Conservation (phyloP, 2,888 invertebrate genomes). For the Malacosoma neustria region DNA sequence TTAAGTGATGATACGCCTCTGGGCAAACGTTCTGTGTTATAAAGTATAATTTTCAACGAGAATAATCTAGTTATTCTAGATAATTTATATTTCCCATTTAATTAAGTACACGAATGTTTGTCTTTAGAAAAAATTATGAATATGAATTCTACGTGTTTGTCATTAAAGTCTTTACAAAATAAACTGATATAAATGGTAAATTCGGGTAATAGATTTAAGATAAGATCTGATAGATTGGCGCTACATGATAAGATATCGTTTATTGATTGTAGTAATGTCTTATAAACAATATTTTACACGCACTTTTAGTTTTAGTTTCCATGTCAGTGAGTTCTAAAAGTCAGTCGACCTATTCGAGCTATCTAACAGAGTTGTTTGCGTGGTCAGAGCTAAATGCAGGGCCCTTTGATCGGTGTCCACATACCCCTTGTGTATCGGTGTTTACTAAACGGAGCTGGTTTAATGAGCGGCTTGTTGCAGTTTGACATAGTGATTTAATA, state of each 20-base stretch:
- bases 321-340: too few species aligned
- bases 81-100: slow-evolving; percentile 37
- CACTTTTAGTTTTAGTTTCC: too few species aligned
- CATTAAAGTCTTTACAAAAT: too few species aligned
- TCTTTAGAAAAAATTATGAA: slow-evolving; percentile 4
- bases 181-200: too few species aligned
- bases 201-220: too few species aligned
- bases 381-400: background rate
- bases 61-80: slow-evolving; percentile 30
- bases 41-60: slow-evolving; percentile 36
- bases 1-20: slow-evolving; percentile 35
- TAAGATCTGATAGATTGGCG: too few species aligned
- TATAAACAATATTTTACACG: too few species aligned
- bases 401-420: slow-evolving; percentile 1
- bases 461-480: slow-evolving; percentile 66
- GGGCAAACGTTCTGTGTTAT: slow-evolving; percentile 28
- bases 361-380: background rate
- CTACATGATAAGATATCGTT: too few species aligned
- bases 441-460: slow-evolving; percentile 43
- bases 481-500: slow-evolving; percentile 70
- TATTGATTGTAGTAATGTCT: too few species aligned
- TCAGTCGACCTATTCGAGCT: slow-evolving; percentile 4
- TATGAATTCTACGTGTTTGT: too few species aligned
- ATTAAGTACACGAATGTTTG: slow-evolving; percentile 11
- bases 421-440: slow-evolving; percentile 32